Base-by-base conservation (phyloP, 1,140 invertebrate genomes). In the Dryas iulia region DNA sequence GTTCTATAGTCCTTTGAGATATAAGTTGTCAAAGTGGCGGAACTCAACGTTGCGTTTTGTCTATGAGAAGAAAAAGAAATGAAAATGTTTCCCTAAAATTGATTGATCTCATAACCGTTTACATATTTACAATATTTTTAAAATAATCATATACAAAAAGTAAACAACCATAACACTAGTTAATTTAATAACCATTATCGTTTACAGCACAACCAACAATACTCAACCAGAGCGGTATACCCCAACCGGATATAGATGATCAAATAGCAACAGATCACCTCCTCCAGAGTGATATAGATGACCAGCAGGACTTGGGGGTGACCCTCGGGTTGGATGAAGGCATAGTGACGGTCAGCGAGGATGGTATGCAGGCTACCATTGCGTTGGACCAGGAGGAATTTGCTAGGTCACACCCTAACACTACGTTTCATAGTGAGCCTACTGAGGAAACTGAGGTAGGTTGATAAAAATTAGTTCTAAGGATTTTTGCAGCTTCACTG, bases 341-440 rank as follows among this genome's bases (percentile, higher is more conserved):
- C 25, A 88, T 90, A 11, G 88, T 90, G n/a, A 87, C 86, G 1
- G 88, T 90, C 3, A 82, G 77, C 26, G 85, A 82, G 59, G 84
- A 87, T 25, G 88, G 88, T 7, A 78, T 81, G 74, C 79, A 79
- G 59, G 77, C 84, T 0, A 86, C 84, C 14, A 87, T 89, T 14
- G 70, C 83, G 5, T 59, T 89, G 8, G 80, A 89, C 25, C 81
- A 88, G 28, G 85, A 91, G 77, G 89, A 92, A 78, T 92, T 92
- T 61, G 91, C 90, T 0, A 69, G 89, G 11, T 83, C 87, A 2
- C 91, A 92, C 68, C 91, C 91, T 0, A 92, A 92, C 66, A 92
- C 91, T 0, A 92, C 91, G 0, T 92, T 92, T 75, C 90, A 92
- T 66, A 89, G 81, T 47, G 90, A 92, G 65, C 83, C 89, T 10